Conservation (phyloP, 2,888 invertebrate genomes). For the Agonopterix alstromeriana region DNA sequence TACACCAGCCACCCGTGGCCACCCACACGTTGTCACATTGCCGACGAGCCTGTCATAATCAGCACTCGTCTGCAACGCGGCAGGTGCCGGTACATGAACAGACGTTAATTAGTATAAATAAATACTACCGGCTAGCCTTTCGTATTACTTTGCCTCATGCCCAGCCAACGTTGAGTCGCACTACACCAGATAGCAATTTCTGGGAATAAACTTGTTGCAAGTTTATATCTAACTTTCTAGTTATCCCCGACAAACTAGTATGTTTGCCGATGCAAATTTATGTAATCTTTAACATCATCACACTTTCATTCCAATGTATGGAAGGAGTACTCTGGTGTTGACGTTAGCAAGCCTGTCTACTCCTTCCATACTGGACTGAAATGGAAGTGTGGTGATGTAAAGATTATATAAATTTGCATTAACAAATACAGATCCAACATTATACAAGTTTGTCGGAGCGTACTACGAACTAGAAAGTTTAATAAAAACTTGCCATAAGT, state of each 20-base stretch:
- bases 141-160: conserved; percentile 21
- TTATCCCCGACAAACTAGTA: no score
- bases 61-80: conserved; percentile 11
- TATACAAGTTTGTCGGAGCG: no score
- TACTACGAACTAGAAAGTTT: no score
- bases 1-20: conserved; percentile 12
- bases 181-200: neutral
- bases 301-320: conserved; percentile 1
- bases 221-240: conserved; percentile 7
- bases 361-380: no score
- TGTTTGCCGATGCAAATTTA: conserved; percentile 6
- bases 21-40: conserved; percentile 11
- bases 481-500: no score
- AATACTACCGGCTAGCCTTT: conserved; percentile 37
- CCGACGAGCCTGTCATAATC: conserved; percentile 9
- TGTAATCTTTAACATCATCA: conserved; percentile 9
- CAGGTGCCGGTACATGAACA: conserved; percentile 14
- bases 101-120: conserved; percentile 15
- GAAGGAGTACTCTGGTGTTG: no score
- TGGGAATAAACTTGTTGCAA: conserved; percentile 13
- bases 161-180: conserved; percentile 19
- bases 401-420: no score
- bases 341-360: no score
- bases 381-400: no score
- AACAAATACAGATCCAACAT: no score